Evolutionary conservation across 2,113 vertebrate species (phyloP).

Genomic region (Tupaia tana): DNA sequence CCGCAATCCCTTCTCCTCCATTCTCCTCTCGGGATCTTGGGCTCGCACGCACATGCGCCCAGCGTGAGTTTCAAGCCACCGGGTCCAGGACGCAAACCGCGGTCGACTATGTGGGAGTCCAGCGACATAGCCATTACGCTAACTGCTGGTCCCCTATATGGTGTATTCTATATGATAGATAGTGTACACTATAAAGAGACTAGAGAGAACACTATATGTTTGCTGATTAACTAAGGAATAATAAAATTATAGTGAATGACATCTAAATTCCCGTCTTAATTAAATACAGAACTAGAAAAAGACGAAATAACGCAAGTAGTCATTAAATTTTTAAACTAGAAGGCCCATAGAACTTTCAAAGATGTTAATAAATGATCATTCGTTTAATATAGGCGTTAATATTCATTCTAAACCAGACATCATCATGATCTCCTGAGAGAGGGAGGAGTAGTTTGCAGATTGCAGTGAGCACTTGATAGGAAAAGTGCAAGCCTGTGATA

Average conservation of each 20-base stretch:
- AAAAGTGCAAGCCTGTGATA: not conserved
- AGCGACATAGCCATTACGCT: too few species aligned
- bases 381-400: not conserved
- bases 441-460: not conserved
- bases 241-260: not conserved
- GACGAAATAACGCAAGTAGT: not conserved
- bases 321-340: conserved; percentile 2
- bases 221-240: conserved; percentile 25
- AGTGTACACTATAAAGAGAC: not conserved
- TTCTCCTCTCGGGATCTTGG: too few species aligned
- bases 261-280: not conserved
- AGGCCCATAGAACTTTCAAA: not conserved
- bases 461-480: not conserved
- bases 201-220: not conserved
- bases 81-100: too few species aligned
- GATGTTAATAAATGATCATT: not conserved
- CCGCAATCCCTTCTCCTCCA: too few species aligned
- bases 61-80: too few species aligned
- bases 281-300: not conserved
- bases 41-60: too few species aligned
- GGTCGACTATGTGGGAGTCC: too few species aligned
- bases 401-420: not conserved
- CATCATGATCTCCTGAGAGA: not conserved
- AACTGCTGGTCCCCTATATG: too few species aligned
- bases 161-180: too few species aligned